phyloP scores from a whole-genome alignment of 2,797 vertebrate species.

The Acanthopagrus latus region DNA sequence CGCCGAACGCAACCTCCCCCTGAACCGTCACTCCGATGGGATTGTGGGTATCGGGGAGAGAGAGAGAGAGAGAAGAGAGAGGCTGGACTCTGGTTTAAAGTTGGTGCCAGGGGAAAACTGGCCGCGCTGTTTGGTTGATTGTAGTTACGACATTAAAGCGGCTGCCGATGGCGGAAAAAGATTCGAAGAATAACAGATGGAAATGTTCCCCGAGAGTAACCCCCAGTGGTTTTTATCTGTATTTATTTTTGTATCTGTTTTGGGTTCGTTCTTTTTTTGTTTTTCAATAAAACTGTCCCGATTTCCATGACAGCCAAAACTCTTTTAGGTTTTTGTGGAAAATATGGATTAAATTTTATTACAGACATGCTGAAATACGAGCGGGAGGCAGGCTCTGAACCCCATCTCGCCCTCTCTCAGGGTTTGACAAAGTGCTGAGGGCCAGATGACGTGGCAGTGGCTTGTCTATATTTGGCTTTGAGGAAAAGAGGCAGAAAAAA shows the following conservation, averaged over 20 bases:
- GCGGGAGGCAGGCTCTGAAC: conserved; percentile 60
- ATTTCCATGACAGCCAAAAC: conserved; percentile 47
- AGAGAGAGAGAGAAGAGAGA: conserved; percentile 23
- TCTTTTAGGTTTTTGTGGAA: conserved; percentile 54
- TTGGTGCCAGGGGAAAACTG: conserved; percentile 34
- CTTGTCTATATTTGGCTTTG: conserved; percentile 83
- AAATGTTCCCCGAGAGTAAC: conserved; percentile 56
- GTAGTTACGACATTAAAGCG: conserved; percentile 35
- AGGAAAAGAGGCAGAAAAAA: conserved; percentile 73
- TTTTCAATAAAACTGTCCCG: conserved; percentile 76
- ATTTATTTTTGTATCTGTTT: conserved; percentile 81
- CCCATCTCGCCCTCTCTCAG: conserved; percentile 62
- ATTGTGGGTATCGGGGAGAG: conserved; percentile 34
- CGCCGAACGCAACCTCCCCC: conserved; percentile 3
- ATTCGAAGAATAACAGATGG: conserved; percentile 43
- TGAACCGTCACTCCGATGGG: conserved; percentile 16
- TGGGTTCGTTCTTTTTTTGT: conserved; percentile 24
- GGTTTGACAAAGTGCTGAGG: conserved; percentile 65
- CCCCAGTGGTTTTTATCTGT: conserved; percentile 71
- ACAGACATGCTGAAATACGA: conserved; percentile 50
- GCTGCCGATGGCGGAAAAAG: conserved; percentile 22
- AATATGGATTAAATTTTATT: conserved; percentile 63
- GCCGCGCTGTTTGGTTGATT: conserved; percentile 42
- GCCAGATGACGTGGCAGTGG: conserved; percentile 86
- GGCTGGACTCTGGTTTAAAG: conserved; percentile 50